Evolutionary conservation across 2,797 vertebrate genomes (phyloP).

Genomic region (Sebastes matsubarae): DNA sequence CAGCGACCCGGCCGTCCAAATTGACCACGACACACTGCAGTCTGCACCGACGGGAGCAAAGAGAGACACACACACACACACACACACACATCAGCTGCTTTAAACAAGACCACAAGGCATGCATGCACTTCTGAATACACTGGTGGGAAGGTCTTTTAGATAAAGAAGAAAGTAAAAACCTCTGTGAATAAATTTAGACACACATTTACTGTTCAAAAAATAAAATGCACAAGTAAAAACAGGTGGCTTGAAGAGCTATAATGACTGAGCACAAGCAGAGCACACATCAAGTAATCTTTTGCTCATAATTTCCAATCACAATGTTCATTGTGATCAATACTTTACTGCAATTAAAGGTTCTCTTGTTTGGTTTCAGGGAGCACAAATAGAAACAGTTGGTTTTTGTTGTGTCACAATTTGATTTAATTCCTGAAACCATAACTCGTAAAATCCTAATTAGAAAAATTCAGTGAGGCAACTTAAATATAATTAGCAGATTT

Average conservation of each 20-base stretch:
- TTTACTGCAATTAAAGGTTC: neutral
- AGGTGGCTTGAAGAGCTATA: neutral
- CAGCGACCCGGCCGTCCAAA: constrained; percentile 36
- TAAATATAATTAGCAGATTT: constrained; percentile 18
- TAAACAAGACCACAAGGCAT: neutral
- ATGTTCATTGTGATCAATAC: neutral
- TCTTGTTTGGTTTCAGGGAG: neutral
- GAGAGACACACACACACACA: constrained; percentile 1
- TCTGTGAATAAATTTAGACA: neutral
- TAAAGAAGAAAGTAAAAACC: neutral
- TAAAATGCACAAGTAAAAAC: neutral
- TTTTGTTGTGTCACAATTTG: neutral
- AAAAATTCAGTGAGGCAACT: neutral
- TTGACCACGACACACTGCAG: constrained; percentile 53
- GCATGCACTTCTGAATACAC: neutral
- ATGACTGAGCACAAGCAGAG: neutral
- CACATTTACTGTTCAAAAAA: neutral
- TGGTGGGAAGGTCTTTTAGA: neutral
- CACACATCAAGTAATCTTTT: neutral
- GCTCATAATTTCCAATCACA: neutral
- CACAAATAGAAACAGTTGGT: neutral
- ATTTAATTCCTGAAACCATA: neutral
- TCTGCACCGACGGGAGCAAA: constrained; percentile 46
- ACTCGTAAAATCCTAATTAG: neutral
- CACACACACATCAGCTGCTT: constrained; percentile 35